Conservation (phyloP, 2,888 invertebrate species). For the Drosophila koepferae region DNA sequence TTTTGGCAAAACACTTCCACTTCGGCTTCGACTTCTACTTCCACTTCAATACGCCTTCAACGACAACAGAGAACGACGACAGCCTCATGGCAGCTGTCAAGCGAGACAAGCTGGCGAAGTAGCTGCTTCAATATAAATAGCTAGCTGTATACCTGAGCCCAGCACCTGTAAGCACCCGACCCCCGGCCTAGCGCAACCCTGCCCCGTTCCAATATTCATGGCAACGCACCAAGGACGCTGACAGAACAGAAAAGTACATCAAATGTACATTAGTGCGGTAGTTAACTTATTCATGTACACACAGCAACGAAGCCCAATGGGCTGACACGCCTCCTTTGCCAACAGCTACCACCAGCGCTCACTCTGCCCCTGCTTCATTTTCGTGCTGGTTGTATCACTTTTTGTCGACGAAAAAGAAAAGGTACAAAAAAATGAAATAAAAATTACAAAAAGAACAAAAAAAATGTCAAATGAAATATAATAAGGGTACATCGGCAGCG, state of each 20-base stretch:
- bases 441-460: conserved; percentile 26
- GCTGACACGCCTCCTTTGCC: conserved; percentile 15
- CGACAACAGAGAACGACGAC: conserved; percentile 37
- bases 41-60: conserved; percentile 51
- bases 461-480: conserved; percentile 69
- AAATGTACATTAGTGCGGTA: conserved; percentile 75
- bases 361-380: conserved; percentile 29
- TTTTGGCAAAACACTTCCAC: conserved; percentile 62
- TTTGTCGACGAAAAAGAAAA: conserved; percentile 37
- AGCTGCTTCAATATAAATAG: conserved; percentile 70
- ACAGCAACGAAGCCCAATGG: conserved; percentile 34
- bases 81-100: conserved; percentile 68
- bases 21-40: conserved; percentile 61
- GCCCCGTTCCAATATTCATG: conserved; percentile 45
- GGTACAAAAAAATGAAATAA: conserved; percentile 36
- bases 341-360: background rate
- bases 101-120: conserved; percentile 65
- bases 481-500: conserved; percentile 51
- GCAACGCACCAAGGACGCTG: conserved; percentile 35
- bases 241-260: conserved; percentile 66
- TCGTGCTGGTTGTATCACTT: conserved; percentile 52
- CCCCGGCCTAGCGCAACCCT: background rate
- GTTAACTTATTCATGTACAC: conserved; percentile 74
- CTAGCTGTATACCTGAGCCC: conserved; percentile 51
- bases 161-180: background rate